Base-by-base conservation (phyloP, 2,797 vertebrate genomes). In the Sus cebifrons region DNA sequence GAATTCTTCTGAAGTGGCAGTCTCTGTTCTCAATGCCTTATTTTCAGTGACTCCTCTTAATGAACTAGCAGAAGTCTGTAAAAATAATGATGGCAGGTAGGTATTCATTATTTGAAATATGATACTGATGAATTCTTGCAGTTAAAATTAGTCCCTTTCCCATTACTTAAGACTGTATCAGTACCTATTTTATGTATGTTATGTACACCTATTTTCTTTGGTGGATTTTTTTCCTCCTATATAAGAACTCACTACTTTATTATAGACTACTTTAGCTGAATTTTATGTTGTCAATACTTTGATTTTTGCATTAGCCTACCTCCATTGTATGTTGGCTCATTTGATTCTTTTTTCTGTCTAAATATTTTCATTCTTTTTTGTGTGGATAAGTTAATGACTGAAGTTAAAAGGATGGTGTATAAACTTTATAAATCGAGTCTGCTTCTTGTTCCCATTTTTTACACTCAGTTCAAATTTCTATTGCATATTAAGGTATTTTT, bases 1-100 rank as follows among this genome's bases (percentile, higher is more conserved):
- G 98, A 99, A 99, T 97, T 99, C 99, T 67, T 97, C 99, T 21
- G 98, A 99, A 95, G 99, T 99, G 2, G 99, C 99, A 12, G 94
- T 98, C 75, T 98, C 98, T 49, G 98, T 98, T 6, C 98, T 99
- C 92, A 99, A 98, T 89, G 98, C 99, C 71, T 92, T 99, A 13
- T 99, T 99, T 98, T 98, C 98, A 29, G 94, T 98, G 75, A 99
- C 97, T 49, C 90, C 98, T 5, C 78, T 98, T 12, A 98, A 97
- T 64, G 99, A 99, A 1, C 97, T 99, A n/a, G 96, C 99, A 95
- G 98, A 99, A 95, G 98, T 98, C 74, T 98, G 96, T 96, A 98
- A 98, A 65, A 98, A 97, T 79, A 98, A 99, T n/a, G 98, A 99
- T 97, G 97, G 98, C 98, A 99, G 99, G 99, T 99, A 98, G 82